Evolutionary conservation across 1,140 invertebrate species (phyloP).

Genomic region (Cyphomyrmex costatus): DNA sequence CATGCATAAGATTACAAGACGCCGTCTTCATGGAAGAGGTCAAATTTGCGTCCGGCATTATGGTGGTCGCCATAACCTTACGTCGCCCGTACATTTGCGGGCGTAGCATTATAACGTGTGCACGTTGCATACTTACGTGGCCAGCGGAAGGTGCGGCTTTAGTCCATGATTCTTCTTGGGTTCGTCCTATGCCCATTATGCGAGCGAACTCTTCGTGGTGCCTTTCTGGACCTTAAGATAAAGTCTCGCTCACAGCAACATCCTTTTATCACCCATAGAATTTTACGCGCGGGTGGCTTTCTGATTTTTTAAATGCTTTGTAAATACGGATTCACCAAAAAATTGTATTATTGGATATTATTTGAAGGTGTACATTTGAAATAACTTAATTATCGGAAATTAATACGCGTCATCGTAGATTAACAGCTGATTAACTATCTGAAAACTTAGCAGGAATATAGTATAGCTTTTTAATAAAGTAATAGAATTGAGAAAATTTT

Average conservation of each 20-base stretch:
- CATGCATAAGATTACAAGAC: neutral
- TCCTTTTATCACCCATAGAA: constrained; percentile 11
- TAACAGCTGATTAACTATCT: neutral
- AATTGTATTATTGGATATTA: neutral
- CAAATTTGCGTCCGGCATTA: constrained; percentile 70
- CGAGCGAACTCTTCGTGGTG: constrained; percentile 75
- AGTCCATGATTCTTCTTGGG: constrained; percentile 82
- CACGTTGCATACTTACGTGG: constrained; percentile 65
- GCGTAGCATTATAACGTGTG: constrained; percentile 79
- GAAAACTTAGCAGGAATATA: neutral
- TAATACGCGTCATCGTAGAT: neutral
- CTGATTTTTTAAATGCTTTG: neutral
- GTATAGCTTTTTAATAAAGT: neutral
- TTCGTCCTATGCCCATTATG: constrained; percentile 82
- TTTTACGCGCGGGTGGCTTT: neutral
- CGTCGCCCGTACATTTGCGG: constrained; percentile 81
- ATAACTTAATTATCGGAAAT: neutral
- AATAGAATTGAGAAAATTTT: neutral
- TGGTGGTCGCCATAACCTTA: constrained; percentile 83
- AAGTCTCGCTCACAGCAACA: constrained; percentile 75
- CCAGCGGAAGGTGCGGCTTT: constrained; percentile 83
- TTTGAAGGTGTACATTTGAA: neutral
- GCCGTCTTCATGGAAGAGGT: constrained; percentile 57
- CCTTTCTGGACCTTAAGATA: constrained; percentile 74
- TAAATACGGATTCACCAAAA: neutral